Evolutionary conservation across 2,888 invertebrate genomes (phyloP).

Genomic region (Heliconius charithonia): DNA sequence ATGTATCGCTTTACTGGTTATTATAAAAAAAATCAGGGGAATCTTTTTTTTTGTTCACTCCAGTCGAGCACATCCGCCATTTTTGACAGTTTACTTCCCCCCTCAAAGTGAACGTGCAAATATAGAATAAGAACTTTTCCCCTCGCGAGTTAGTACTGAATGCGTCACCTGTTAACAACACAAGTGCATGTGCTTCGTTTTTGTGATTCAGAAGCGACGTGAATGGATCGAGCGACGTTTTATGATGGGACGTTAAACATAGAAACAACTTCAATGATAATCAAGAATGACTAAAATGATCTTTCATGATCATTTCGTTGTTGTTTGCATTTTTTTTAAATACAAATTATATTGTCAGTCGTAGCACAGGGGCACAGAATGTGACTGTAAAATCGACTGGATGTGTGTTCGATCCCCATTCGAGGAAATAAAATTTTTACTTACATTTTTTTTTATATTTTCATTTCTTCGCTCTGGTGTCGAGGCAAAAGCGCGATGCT

Average conservation of each 20-base stretch:
- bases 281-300: slow-evolving; percentile 31
- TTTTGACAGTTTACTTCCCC: slow-evolving; percentile 47
- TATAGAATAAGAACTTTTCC: slow-evolving; percentile 49
- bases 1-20: slow-evolving; percentile 27
- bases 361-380: too few species aligned
- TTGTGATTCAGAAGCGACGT: slow-evolving; percentile 64
- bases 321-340: neutral
- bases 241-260: slow-evolving; percentile 38
- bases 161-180: slow-evolving; percentile 67
- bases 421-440: too few species aligned
- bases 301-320: slow-evolving; percentile 25
- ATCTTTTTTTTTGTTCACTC: slow-evolving; percentile 21
- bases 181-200: slow-evolving; percentile 59
- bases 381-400: too few species aligned
- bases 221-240: slow-evolving; percentile 54
- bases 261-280: slow-evolving; percentile 31
- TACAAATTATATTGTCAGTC: too few species aligned
- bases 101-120: slow-evolving; percentile 50
- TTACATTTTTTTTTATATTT: too few species aligned
- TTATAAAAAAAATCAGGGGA: slow-evolving; percentile 36
- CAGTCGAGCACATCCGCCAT: slow-evolving; percentile 45
- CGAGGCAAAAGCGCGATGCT: too few species aligned
- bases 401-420: too few species aligned
- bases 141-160: slow-evolving; percentile 52
- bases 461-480: too few species aligned